These are phyloP conservation scores for Aphidius ervi DNA, from an alignment of 1,140 invertebrate genomes.

Conservation along the genomic window DNA sequence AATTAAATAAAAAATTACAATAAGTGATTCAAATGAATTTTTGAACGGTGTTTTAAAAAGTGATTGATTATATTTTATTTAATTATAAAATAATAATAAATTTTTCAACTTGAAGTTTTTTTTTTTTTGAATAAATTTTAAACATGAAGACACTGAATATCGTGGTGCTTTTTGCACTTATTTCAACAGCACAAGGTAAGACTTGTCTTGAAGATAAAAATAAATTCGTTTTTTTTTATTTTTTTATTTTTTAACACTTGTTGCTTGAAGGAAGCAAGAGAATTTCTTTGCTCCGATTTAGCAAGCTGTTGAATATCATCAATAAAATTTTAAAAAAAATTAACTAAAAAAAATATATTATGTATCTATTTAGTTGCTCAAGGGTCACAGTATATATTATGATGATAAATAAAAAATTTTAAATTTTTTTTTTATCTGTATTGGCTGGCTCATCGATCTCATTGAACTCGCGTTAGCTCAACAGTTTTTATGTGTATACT, in stretches of 20 bases:
- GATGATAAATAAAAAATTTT: not conserved
- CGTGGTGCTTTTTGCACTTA: conserved; percentile 8
- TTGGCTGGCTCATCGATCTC: conserved; percentile 16
- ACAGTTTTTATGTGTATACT: not conserved
- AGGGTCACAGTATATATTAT: conserved; percentile 1
- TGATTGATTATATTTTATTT: not conserved
- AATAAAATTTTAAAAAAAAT: too few relatives aligned
- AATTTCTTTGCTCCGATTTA: too few relatives aligned
- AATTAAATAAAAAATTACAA: too few relatives aligned
- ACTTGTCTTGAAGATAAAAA: too few relatives aligned
- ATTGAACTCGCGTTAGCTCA: conserved; percentile 7
- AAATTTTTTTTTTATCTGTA: conserved; percentile 13
- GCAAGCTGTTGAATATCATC: too few relatives aligned
- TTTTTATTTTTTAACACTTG: too few relatives aligned
- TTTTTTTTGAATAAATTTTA: conserved; percentile 5
- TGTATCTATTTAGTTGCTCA: not conserved
- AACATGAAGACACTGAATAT: conserved; percentile 12
- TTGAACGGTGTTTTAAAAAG: too few relatives aligned
- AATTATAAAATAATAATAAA: not conserved
- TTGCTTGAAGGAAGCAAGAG: too few relatives aligned
- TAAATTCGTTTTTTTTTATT: too few relatives aligned
- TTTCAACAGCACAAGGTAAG: conserved; percentile 7
- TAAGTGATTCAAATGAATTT: too few relatives aligned
- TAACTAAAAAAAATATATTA: too few relatives aligned
- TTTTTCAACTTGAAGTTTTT: not conserved